These are phyloP conservation scores for Apus apus DNA, from an alignment of 2,113 vertebrate genomes.

Conservation along the genomic window DNA sequence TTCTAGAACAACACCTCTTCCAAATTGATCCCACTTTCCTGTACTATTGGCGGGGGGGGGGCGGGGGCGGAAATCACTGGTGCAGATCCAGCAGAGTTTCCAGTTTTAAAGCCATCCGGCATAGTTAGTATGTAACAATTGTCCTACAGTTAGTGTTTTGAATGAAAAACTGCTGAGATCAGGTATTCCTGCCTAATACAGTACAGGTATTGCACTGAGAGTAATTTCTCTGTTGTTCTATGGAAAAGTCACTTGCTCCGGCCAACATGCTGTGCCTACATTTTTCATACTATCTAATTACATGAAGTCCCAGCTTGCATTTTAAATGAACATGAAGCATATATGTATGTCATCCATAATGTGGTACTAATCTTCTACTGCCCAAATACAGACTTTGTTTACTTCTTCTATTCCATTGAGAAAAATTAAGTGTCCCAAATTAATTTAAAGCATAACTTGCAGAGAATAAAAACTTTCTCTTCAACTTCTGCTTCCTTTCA, in stretches of 20 bases:
- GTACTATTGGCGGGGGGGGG: background rate
- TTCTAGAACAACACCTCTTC: background rate
- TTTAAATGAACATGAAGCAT: background rate
- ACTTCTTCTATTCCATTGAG: background rate
- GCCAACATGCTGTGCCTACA: background rate
- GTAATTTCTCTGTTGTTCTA: background rate
- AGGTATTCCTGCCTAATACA: background rate
- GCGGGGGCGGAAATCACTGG: background rate
- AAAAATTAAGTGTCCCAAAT: background rate
- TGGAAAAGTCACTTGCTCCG: background rate
- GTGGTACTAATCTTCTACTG: background rate
- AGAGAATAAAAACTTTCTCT: background rate
- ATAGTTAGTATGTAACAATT: background rate
- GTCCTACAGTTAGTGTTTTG: background rate
- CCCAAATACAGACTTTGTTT: accelerated
- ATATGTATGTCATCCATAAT: background rate
- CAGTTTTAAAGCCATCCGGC: background rate
- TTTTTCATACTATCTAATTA: background rate
- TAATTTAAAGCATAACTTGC: conserved; percentile 7
- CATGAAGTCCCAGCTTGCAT: background rate
- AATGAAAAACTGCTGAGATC: background rate
- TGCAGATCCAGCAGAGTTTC: background rate
- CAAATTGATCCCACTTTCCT: background rate
- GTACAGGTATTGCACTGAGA: background rate
- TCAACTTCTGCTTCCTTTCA: conserved; percentile 56